phyloP scores from a whole-genome alignment of 2,888 invertebrate species.

The Pandemis heparana region DNA sequence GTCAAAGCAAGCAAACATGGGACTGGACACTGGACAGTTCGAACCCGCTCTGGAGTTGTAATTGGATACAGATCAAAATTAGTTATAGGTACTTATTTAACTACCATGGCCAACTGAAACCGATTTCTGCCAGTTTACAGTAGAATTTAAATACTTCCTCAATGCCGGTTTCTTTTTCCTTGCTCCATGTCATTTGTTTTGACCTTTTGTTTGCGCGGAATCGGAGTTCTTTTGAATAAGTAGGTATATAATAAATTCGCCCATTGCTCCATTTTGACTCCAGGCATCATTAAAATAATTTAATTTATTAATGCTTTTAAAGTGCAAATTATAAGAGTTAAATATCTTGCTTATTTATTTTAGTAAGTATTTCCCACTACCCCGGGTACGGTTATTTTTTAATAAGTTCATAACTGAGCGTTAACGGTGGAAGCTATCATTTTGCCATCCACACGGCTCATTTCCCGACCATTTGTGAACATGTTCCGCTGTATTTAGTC shows the following conservation, averaged over 20 bases:
- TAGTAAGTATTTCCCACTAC: background rate
- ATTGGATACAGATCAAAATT: conserved; percentile 57
- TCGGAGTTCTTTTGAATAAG: conserved; percentile 1
- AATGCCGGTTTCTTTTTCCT: background rate
- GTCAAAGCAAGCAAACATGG: conserved; percentile 62
- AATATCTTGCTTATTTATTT: background rate
- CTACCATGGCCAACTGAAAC: conserved; percentile 49
- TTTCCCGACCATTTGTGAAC: conserved; percentile 44
- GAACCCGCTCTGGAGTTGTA: conserved; percentile 36
- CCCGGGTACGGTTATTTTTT: background rate
- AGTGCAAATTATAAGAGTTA: background rate
- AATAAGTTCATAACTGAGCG: background rate
- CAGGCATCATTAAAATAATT: background rate
- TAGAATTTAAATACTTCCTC: background rate
- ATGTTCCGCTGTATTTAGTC: conserved; percentile 57
- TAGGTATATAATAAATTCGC: background rate
- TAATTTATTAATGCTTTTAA: background rate
- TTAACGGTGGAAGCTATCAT: background rate
- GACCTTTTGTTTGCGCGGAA: conserved; percentile 3
- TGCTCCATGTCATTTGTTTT: background rate
- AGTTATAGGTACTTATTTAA: conserved; percentile 65
- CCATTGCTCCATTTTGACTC: background rate
- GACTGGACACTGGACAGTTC: conserved; percentile 58
- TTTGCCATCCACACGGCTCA: conserved; percentile 17
- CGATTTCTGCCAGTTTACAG: background rate